Percentiles rank a stretch among this genome's conserved stretches.
Evolutionary conservation across 2,113 vertebrate genomes (phyloP).

Genomic region (Suricata suricatta): DNA sequence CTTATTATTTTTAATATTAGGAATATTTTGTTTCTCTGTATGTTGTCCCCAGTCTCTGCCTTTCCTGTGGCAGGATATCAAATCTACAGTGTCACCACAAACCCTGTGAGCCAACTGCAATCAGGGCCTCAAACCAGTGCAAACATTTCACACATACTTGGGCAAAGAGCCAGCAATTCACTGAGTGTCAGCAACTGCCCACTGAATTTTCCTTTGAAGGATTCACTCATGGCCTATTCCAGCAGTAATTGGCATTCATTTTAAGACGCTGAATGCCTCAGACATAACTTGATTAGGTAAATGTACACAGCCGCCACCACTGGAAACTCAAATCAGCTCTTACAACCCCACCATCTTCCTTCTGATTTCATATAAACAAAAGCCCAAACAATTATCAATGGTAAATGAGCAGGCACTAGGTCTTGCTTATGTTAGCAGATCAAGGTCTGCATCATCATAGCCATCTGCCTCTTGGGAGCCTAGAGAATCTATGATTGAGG

Average conservation of each 20-base stretch:
- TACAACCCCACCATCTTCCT: background rate
- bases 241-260: constrained; percentile 59
- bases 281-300: constrained; percentile 71
- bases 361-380: constrained; percentile 64
- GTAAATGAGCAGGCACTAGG: background rate
- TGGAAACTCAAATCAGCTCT: constrained; percentile 34
- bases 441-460: background rate
- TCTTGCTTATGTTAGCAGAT: background rate
- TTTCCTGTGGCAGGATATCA: background rate
- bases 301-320: background rate
- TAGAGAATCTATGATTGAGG: background rate
- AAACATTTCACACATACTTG: constrained; percentile 73
- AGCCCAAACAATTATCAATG: background rate
- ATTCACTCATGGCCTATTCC: constrained; percentile 53
- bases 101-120: constrained; percentile 32
- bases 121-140: constrained; percentile 56
- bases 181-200: constrained; percentile 59
- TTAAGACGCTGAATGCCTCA: constrained; percentile 74
- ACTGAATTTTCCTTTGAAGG: constrained; percentile 72
- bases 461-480: background rate
- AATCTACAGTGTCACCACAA: constrained; percentile 25
- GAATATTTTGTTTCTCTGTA: background rate
- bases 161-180: constrained; percentile 66
- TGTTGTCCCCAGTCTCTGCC: background rate
- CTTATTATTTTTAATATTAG: background rate